Evolutionary conservation across 2,797 vertebrate genomes (phyloP).

Genomic region (Coccyzus lansbergi): DNA sequence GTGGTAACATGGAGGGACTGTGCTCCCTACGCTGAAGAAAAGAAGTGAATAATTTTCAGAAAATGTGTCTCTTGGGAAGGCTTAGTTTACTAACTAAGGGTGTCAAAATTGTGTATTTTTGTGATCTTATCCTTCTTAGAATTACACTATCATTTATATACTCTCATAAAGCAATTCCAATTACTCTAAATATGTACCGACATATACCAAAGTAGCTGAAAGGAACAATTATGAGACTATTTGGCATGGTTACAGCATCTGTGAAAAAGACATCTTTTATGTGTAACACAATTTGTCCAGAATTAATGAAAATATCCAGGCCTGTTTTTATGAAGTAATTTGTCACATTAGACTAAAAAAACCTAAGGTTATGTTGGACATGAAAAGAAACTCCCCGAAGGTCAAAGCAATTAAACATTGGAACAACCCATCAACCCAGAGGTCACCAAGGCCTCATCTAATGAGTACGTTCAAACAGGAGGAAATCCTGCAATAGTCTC

Average conservation of each 20-base stretch:
- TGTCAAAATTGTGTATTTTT: background rate
- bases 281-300: conserved; percentile 62
- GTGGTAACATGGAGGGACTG: background rate
- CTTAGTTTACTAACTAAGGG: background rate
- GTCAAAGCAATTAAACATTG: conserved; percentile 72
- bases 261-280: conserved; percentile 63
- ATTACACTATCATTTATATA: background rate
- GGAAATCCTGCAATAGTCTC: conserved; percentile 60
- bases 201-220: conserved; percentile 29
- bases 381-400: conserved; percentile 68
- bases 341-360: conserved; percentile 69
- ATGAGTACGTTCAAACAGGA: conserved; percentile 65
- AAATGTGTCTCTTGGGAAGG: background rate
- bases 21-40: background rate
- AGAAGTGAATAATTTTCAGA: background rate
- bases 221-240: conserved; percentile 37
- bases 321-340: conserved; percentile 68
- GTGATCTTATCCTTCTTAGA: background rate
- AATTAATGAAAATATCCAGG: conserved; percentile 69
- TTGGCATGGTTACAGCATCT: conserved; percentile 51
- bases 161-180: background rate
- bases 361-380: conserved; percentile 61
- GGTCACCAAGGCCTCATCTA: conserved; percentile 58
- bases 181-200: conserved; percentile 26
- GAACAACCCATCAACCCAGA: conserved; percentile 62